Conservation (phyloP, 2,888 invertebrate species). For the Disparrhopalites patrizii region DNA sequence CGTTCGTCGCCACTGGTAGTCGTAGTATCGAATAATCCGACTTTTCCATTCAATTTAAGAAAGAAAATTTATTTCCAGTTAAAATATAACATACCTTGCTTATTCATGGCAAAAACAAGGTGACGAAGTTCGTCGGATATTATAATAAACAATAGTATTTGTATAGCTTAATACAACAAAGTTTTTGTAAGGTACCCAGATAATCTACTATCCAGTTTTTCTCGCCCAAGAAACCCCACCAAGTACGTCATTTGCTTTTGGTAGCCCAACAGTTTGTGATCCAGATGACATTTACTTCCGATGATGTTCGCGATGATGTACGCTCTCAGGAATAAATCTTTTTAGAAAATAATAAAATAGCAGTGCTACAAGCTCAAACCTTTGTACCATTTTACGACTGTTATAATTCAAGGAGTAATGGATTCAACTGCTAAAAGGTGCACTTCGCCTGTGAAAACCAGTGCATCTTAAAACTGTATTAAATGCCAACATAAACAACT, state of each 20-base stretch:
- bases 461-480: not conserved
- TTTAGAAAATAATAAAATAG: not conserved
- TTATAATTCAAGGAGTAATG: no score
- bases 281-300: constrained; percentile 32
- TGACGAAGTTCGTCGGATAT: not conserved
- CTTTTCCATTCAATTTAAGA: no score
- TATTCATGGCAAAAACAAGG: no score
- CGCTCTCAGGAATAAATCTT: constrained; percentile 29
- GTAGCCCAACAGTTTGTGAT: constrained; percentile 32
- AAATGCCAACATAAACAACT: no score
- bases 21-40: constrained; percentile 31
- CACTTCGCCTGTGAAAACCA: not conserved
- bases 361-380: not conserved
- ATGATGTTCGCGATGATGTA: constrained; percentile 29
- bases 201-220: constrained; percentile 23
- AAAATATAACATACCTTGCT: no score
- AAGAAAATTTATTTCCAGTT: no score
- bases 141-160: not conserved
- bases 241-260: constrained; percentile 34
- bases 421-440: no score
- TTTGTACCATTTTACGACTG: no score
- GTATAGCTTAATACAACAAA: not conserved
- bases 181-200: not conserved
- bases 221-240: constrained; percentile 27
- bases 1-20: constrained; percentile 34